Evolutionary conservation across 1,140 invertebrate genomes (phyloP).

Genomic region (Drosophila pseudoananassae): DNA sequence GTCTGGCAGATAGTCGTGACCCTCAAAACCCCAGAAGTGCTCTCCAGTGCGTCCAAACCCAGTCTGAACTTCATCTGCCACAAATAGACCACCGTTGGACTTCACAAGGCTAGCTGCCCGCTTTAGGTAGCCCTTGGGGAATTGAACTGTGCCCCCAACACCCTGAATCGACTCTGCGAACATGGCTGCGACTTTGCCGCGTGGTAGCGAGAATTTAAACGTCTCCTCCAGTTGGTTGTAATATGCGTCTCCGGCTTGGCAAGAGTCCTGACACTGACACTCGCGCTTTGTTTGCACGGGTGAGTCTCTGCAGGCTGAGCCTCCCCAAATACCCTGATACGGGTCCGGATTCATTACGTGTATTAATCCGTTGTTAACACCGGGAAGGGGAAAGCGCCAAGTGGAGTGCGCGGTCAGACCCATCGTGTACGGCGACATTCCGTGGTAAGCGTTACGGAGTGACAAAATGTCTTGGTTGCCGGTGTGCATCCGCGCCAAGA

Average conservation of each 20-base stretch:
- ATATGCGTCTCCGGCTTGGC: slow-evolving; percentile 91
- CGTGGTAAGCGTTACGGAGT: slow-evolving; percentile 95
- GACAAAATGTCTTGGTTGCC: slow-evolving; percentile 93
- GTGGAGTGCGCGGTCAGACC: slow-evolving; percentile 92
- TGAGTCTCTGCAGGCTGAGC: slow-evolving; percentile 94
- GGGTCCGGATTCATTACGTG: slow-evolving; percentile 97
- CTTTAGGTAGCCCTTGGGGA: slow-evolving; percentile 94
- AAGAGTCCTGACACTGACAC: slow-evolving; percentile 89
- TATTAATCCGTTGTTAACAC: slow-evolving; percentile 90
- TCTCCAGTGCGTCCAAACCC: slow-evolving; percentile 97
- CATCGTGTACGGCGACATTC: slow-evolving; percentile 92
- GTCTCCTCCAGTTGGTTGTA: slow-evolving; percentile 92
- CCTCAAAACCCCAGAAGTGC: slow-evolving; percentile 97
- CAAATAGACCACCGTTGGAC: slow-evolving; percentile 92
- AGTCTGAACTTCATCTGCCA: slow-evolving; percentile 98
- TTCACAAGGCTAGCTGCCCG: slow-evolving; percentile 92
- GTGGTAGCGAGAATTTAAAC: slow-evolving; percentile 90
- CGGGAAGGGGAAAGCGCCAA: slow-evolving; percentile 91
- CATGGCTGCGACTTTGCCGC: slow-evolving; percentile 91
- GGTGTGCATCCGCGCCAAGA: slow-evolving; percentile 94
- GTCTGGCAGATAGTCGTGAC: slow-evolving; percentile 94
- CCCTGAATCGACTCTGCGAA: slow-evolving; percentile 98
- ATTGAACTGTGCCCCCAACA: slow-evolving; percentile 96
- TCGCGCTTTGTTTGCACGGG: slow-evolving; percentile 89
- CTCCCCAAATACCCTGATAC: slow-evolving; percentile 95